Base-by-base conservation (phyloP, 2,888 invertebrate species). In the Sesia apiformis region DNA sequence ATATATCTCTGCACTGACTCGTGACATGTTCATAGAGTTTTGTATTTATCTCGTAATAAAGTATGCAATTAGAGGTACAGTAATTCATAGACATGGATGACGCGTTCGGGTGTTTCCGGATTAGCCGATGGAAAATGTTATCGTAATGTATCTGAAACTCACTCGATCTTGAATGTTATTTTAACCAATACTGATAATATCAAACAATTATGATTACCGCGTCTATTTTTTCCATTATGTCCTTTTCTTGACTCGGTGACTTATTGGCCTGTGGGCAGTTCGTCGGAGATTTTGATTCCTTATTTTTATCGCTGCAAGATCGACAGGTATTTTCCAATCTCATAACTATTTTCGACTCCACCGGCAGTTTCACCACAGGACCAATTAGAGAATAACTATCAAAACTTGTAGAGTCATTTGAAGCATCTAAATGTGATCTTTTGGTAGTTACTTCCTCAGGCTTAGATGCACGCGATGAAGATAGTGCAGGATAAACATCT, bases 361-460 rank as follows among this genome's bases (percentile, higher is more conserved):
- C 57, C 3, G 87, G 87, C 57, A 87, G 60, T 57, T 74, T 80
- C 4, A 85, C 63, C 4, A 85, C 78, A 0, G 84, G 83, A 0
- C 81, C 83, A 39, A 59, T 62, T 40, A 67, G 58, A 40, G 73
- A 64, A 42, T 60, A 62, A 3, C 63, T 63, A 51, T 69, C 50
- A 38, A 50, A 4, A 39, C 38, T 50, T 50, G 38, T 4, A 7
- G 38, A 50, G 38, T 50, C 39, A 46, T n/a, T 46, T 6, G 4
- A 23, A 8, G 8, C 5, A 46, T 4, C 23, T 8, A 4, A 46
- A 23, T 46, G 7, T n/a, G 46, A 8, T 46, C 23, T 23, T 23
- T 46, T 23, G 3, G 46, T 46, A 46, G 46, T 8, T 7, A 41
- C 23, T 46, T 23, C 3, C 5, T 46, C 41, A 3, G 41, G 7